Evolutionary conservation across 1,140 invertebrate genomes (phyloP).

Genomic region (Hylaeus anthracinus): DNA sequence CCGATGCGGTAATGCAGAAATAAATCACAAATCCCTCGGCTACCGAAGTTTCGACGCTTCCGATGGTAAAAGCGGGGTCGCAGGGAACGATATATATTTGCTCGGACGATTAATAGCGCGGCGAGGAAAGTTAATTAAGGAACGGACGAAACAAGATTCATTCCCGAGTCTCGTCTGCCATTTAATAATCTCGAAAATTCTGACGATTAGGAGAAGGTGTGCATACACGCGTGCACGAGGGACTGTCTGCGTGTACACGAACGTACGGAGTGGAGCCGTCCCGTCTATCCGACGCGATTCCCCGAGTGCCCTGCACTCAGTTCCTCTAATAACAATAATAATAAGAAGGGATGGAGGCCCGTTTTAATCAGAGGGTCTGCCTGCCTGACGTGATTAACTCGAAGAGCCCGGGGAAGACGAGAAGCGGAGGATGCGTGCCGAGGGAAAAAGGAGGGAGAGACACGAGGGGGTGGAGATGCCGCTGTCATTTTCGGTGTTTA

Average conservation of each 20-base stretch:
- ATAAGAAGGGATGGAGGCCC: constrained; percentile 63
- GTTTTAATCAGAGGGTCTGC: constrained; percentile 71
- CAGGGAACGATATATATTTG: neutral
- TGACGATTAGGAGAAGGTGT: constrained; percentile 38
- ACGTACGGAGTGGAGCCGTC: constrained; percentile 2
- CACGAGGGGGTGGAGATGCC: constrained; percentile 25
- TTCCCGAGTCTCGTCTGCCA: constrained; percentile 51
- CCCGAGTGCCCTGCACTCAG: constrained; percentile 56
- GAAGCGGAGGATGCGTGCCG: no score
- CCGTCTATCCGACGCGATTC: constrained; percentile 42
- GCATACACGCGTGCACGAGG: neutral
- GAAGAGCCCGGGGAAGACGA: constrained; percentile 47
- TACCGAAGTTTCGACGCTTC: neutral
- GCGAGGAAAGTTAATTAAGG: constrained; percentile 61
- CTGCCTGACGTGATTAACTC: constrained; percentile 71
- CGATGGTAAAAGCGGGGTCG: neutral
- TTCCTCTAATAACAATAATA: constrained; percentile 70
- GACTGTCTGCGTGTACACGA: neutral
- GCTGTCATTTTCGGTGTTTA: constrained; percentile 71
- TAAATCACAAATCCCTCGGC: neutral
- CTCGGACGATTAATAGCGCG: constrained; percentile 42
- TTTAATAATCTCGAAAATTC: constrained; percentile 69
- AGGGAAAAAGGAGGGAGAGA: constrained; percentile 1
- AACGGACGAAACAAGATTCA: constrained; percentile 44
- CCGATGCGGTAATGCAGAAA: neutral